Percentiles rank a stretch among this genome's conserved stretches.
These are phyloP conservation scores for Stenchaetothrips biformis DNA, from an alignment of 2,888 invertebrate genomes.

Conservation along the genomic window DNA sequence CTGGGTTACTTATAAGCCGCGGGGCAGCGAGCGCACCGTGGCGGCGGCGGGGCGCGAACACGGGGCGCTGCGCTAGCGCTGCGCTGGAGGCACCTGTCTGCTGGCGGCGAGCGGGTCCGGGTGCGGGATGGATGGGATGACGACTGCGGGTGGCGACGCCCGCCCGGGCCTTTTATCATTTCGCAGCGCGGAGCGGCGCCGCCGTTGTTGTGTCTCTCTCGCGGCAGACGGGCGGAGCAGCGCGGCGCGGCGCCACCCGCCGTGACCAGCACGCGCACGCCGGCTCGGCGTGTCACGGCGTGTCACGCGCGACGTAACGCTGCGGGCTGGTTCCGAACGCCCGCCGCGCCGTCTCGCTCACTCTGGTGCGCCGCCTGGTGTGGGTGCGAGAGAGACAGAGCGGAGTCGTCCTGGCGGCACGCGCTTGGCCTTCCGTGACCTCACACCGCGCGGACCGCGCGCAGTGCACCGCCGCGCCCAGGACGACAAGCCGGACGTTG, in stretches of 20 bases:
- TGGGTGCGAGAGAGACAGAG: conserved; percentile 31
- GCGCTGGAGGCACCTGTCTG: too few species aligned
- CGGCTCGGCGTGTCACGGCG: background rate
- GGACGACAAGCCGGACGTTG: too few species aligned
- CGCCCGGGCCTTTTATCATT: conserved; percentile 32
- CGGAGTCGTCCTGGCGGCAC: background rate
- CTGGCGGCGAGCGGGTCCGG: conserved; percentile 27
- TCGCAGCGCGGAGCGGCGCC: conserved; percentile 33
- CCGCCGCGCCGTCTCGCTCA: too few species aligned
- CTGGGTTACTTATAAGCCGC: too few species aligned
- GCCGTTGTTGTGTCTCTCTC: conserved; percentile 35
- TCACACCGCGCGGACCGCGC: background rate
- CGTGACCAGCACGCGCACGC: conserved; percentile 26
- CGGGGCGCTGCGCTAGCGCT: too few species aligned
- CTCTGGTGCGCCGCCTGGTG: background rate
- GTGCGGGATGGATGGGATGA: conserved; percentile 27
- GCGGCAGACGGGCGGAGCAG: conserved; percentile 32
- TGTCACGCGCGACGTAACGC: background rate
- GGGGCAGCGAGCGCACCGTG: too few species aligned
- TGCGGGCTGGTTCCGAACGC: too few species aligned
- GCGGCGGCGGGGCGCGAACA: too few species aligned
- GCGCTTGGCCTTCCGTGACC: background rate
- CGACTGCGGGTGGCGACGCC: conserved; percentile 33
- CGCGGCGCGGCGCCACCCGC: conserved; percentile 33
- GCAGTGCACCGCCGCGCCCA: too few species aligned